Conservation (phyloP, 1,140 invertebrate species). For the Drosophila burlai region DNA sequence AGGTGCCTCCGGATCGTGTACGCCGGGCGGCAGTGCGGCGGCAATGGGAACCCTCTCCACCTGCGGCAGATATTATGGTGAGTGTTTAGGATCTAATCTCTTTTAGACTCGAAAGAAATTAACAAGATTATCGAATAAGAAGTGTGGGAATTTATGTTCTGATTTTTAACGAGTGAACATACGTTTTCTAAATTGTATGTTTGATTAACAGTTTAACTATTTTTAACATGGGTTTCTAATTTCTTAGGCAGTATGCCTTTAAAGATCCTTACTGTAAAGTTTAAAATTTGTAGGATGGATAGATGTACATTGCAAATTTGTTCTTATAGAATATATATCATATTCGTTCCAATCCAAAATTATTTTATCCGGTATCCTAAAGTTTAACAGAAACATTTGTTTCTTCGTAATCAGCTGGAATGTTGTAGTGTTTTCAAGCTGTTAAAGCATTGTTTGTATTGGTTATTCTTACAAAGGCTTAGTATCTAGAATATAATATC, state of each 20-base stretch:
- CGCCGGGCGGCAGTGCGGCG: slow-evolving; percentile 29
- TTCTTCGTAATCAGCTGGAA: background rate
- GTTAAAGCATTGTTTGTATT: too few species aligned
- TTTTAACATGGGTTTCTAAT: background rate
- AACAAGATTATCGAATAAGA: background rate
- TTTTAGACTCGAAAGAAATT: background rate
- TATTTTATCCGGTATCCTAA: background rate
- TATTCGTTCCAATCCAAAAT: background rate
- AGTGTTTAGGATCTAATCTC: slow-evolving; percentile 1
- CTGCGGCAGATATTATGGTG: slow-evolving; percentile 44
- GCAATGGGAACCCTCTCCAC: slow-evolving; percentile 28
- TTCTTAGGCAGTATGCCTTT: background rate
- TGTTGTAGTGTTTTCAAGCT: too few species aligned
- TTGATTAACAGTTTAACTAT: background rate
- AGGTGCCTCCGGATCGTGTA: slow-evolving; percentile 15
- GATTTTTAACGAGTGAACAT: background rate
- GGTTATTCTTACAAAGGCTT: too few species aligned
- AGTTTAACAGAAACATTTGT: background rate
- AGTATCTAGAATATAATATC: background rate
- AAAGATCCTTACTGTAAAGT: background rate
- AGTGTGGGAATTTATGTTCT: background rate
- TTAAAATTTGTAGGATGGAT: background rate
- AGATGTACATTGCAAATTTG: too few species aligned
- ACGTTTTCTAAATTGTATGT: too few species aligned
- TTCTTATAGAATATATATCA: background rate